A percentile compares a stretch with the other conserved stretches of the same genome.
Conservation (phyloP, 2,888 invertebrate species). For the Hemistola chrysoprasaria region DNA sequence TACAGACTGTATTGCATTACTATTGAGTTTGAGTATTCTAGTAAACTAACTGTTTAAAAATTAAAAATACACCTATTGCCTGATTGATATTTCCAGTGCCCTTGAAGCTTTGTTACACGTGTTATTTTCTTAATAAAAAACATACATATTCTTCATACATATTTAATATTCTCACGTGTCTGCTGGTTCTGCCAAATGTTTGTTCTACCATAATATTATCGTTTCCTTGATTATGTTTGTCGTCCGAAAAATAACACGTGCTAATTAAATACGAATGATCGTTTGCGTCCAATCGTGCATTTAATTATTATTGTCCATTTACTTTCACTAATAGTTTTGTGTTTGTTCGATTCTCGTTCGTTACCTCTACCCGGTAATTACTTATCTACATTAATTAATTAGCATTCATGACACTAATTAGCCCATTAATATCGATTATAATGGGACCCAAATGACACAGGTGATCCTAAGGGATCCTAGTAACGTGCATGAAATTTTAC, state of each 20-base stretch:
- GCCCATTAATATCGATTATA: conserved; percentile 12
- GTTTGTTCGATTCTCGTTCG: no score
- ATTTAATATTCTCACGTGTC: not conserved
- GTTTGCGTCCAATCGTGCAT: conserved; percentile 7
- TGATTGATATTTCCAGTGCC: no score
- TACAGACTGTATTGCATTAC: no score
- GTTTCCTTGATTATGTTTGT: conserved; percentile 14
- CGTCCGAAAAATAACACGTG: conserved; percentile 23
- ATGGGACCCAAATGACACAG: conserved; percentile 19
- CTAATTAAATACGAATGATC: conserved; percentile 6
- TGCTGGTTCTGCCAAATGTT: not conserved
- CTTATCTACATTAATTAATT: conserved; percentile 13
- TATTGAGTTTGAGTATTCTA: no score
- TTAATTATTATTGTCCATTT: not conserved
- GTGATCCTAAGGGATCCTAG: conserved; percentile 17
- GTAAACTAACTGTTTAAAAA: no score
- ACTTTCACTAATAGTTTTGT: conserved; percentile 9
- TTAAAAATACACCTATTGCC: no score
- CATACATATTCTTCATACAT: not conserved
- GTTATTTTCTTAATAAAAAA: no score
- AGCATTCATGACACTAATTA: conserved; percentile 10
- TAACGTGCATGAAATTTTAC: conserved; percentile 27
- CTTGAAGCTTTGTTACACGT: no score
- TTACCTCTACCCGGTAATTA: conserved; percentile 8
- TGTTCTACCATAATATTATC: conserved; percentile 11